Evolutionary conservation across 2,797 vertebrate species (phyloP).

Genomic region (Tauraco hartlaubi): DNA sequence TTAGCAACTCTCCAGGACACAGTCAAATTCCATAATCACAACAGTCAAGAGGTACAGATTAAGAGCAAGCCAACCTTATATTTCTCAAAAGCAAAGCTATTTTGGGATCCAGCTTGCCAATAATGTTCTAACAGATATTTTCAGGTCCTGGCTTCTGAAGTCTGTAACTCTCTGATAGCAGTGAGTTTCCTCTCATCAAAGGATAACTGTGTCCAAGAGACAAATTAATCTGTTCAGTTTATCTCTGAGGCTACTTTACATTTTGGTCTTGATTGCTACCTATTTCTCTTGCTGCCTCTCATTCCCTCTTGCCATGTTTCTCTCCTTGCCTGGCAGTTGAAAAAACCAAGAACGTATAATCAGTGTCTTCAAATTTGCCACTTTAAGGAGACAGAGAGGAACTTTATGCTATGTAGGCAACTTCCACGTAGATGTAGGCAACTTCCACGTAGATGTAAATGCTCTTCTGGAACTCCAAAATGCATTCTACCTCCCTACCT

Average conservation of each 20-base stretch:
- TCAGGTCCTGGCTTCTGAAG: not conserved
- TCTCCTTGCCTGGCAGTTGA: not conserved
- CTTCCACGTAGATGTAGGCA: not conserved
- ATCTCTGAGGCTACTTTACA: not conserved
- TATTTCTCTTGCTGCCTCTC: not conserved
- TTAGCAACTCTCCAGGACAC: not conserved
- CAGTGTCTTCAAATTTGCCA: not conserved
- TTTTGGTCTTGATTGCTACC: not conserved
- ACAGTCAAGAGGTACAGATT: not conserved
- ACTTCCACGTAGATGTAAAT: not conserved
- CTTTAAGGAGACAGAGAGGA: not conserved
- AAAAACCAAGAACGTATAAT: not conserved
- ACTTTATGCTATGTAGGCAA: not conserved
- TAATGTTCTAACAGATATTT: not conserved
- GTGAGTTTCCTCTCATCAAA: constrained; percentile 11
- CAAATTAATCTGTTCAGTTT: not conserved
- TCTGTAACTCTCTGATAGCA: not conserved
- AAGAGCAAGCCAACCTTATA: not conserved
- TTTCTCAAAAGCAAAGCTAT: not conserved
- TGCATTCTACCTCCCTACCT: not conserved
- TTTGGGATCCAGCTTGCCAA: not conserved
- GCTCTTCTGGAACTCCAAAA: not conserved
- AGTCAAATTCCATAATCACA: not conserved
- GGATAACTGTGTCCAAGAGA: not conserved
- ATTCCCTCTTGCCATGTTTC: not conserved